phyloP scores from a whole-genome alignment of 1,140 invertebrate genomes.

The Diachasmimorpha longicaudata region DNA sequence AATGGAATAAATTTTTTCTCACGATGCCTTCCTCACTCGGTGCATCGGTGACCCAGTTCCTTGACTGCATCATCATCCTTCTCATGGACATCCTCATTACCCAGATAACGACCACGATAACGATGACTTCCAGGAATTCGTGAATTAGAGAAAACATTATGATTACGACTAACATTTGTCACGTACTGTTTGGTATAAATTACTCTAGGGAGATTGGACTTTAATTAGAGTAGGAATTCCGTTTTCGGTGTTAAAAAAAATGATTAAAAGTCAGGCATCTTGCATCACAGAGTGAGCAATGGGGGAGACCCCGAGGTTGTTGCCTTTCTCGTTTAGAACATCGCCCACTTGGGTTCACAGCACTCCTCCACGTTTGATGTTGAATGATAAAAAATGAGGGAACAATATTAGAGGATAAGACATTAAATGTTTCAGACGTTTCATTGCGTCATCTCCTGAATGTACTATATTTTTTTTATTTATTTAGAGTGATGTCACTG shows the following conservation, averaged over 20 bases:
- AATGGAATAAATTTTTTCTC: not conserved
- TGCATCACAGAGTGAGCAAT: constrained; percentile 40
- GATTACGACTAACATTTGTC: not conserved
- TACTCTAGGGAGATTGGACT: not conserved
- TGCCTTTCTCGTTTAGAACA: constrained; percentile 50
- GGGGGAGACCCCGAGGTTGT: constrained; percentile 48
- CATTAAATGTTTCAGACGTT: constrained; percentile 25
- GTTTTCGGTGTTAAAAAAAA: not conserved
- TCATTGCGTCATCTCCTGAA: not conserved
- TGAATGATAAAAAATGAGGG: not conserved
- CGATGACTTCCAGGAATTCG: not conserved
- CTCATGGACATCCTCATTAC: constrained; percentile 13
- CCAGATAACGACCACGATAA: not conserved
- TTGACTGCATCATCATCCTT: constrained; percentile 17
- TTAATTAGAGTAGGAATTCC: not conserved
- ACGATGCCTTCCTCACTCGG: not conserved
- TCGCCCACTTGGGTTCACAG: constrained; percentile 36
- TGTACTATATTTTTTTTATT: no score
- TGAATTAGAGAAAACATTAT: not conserved
- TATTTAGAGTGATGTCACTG: no score
- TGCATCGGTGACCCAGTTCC: constrained; percentile 9
- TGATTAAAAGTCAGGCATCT: not conserved
- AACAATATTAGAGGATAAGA: constrained; percentile 26
- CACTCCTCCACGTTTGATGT: constrained; percentile 1
- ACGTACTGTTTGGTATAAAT: constrained; percentile 2